phyloP scores from a whole-genome alignment of 2,113 vertebrate species.

The Vanacampus margaritifer region DNA sequence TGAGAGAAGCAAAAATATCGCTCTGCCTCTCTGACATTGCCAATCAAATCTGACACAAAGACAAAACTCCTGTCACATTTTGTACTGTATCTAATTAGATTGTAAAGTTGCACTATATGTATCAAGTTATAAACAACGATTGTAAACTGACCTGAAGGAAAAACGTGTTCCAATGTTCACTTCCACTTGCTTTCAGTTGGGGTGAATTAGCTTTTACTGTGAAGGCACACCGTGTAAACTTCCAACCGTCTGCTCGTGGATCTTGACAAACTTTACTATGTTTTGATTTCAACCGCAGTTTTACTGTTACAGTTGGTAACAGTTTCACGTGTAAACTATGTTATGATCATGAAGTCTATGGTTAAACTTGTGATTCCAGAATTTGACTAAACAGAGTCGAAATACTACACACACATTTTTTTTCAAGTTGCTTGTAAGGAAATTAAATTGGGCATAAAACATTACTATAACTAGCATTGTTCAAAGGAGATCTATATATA shows the following conservation, averaged over 20 bases:
- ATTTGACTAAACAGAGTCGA: not conserved
- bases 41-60: no score
- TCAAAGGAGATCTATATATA: not conserved
- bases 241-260: constrained; percentile 11
- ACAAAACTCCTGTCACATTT: no score
- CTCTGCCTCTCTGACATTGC: no score
- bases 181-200: not conserved
- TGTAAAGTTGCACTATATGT: not conserved
- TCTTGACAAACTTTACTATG: not conserved
- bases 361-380: not conserved
- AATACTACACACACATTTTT: not conserved
- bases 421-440: not conserved
- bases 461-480: not conserved
- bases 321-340: not conserved
- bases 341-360: not conserved
- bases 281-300: not conserved
- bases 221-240: constrained; percentile 15
- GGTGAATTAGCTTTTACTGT: constrained; percentile 31
- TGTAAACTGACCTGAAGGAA: not conserved
- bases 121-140: not conserved
- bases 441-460: not conserved
- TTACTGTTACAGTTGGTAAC: not conserved
- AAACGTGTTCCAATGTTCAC: not conserved
- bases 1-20: no score
- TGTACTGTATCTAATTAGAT: no score